Evolutionary conservation across 2,797 vertebrate species (phyloP), one percentile per base, ranked within the genome.

Genomic region (Sphaeramia orbicularis): DNA sequence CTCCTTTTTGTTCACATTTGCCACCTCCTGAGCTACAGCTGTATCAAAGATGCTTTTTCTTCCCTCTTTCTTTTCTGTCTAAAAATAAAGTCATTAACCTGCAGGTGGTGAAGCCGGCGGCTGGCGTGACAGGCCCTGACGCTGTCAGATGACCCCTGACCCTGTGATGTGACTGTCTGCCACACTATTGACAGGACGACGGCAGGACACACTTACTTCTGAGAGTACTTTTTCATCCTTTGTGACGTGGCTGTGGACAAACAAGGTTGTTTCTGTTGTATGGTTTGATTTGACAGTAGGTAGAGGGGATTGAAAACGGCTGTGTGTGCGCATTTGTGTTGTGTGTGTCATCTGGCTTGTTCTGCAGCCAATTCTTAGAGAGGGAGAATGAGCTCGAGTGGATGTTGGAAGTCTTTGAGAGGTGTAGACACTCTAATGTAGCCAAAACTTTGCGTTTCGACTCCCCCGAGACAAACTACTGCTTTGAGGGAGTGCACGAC

Each of bases 41-140:
- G 90, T 81, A 85, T 89, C 86, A 83, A 84, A 91, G 75, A 66
- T 69, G 76, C 74, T 69, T 84, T 84, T 87, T 85, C 70, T 81
- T 77, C 75, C 81, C 80, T 77, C 78, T 90, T 86, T 84, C 86
- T 75, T 72, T 86, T 89, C 78, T 57, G 66, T 83, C 88, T 91
- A 91, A 91, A 92, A 91, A 92, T 91, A 92, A 86, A 90, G 86
- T 91, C 82, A 90, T 91, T 91, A 92, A 92, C 91, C 90, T 89
- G 89, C 89, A 87, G 88, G 91, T 89, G 89, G 85, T 79, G 86
- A 83, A 83, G 85, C 71, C 65, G 71, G 72, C 67, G 84, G 76
- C 79, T 85, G 85, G 87, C 67, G 62, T 92, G 91, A 92, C 90
- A 90, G 77, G 84, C 89, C 82, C 71, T 67, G 87, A 83, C 74